Evolutionary conservation across 2,113 vertebrate genomes (phyloP), one percentile per base, ranked within the genome.

Genomic region (Trichechus manatus): DNA sequence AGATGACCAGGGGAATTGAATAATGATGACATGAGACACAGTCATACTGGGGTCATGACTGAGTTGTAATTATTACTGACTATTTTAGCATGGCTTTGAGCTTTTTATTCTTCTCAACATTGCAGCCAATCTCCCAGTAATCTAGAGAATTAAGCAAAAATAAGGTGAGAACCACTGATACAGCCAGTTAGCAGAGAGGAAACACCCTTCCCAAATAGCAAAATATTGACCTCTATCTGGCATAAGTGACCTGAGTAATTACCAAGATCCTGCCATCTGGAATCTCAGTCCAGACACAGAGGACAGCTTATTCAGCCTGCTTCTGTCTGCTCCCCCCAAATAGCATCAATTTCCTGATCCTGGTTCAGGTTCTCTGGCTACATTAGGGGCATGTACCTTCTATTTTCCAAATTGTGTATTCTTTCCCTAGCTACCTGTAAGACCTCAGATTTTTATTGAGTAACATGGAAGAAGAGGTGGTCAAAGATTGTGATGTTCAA

Each of bases 211-310:
- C 6, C 27, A 19, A 29, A 47, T 7, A 78, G 19, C 29, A 66
- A 80, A 33, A 42, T 2, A 7, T 14, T 22, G 11, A n/a, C 56
- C 17, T 75, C 66, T 83, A 42, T 42, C 64, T 7, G 1, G 47
- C 0, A 2, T 23, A 33, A 68, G 7, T 0, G 27, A n/a, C 15
- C 22, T 9, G 13, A 1, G 2, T n/a, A 63, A 23, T 33, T 25
- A 31, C 19, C 42, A 68, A 53, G 19, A 42, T 9, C 11, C 39
- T 81, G 29, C 56, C 72, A 23, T 33, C 68, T 39, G 72, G 84
- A 79, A 59, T 56, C 29, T 9, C 0, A 6, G 15, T 72, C 23
- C 42, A 47, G 72, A 63, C 6, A 1, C 1, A 10, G 23, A 78
- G 53, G 22, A 20, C 44, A 68, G 3, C 6, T 42, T 10, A 25